Evolutionary conservation across 2,888 invertebrate species (phyloP), one percentile per base, ranked within the genome.

Genomic region (Magallana nippona): DNA sequence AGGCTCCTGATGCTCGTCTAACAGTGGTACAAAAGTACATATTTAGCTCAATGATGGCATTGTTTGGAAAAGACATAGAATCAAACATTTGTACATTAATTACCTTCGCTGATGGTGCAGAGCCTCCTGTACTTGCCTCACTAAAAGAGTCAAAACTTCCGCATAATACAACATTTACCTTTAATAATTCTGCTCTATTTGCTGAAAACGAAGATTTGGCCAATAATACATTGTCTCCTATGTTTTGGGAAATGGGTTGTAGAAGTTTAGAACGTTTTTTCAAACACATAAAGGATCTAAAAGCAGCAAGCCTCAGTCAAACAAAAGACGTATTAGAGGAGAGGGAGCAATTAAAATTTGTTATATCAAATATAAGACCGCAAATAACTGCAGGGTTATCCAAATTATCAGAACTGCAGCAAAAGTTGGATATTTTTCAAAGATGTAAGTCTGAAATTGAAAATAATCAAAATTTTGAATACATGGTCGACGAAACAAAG

Each of bases 351-450:
- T 10, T 77, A 82, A 17, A 86, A 83, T 8, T 82, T n/a, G 84
- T 85, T 0, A 84, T 88, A 60, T 44, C 77, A 44, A 82, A 86
- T 32, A 32, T 88, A 3, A 71, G 82, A 60, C 83, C 84, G 2
- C 81, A 60, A 44, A 22, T 81, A 1, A 56, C 19, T 15, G 22
- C 32, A 15, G 81, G 81, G 0, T 22, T 81, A 11, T 27, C 27
- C 15, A 81, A 60, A 60, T 15, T 81, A 19, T 27, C 15, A 15
- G 81, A 81, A 27, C 13, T 81, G 19, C 19, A 55, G 15, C 22
- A 58, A 27, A 27, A 81, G 19, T 15, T 56, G 5, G 56, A 81
- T 60, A 13, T 62, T n/a, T 62, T 62, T 1, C 19, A 62, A 0
- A 62, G 0, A 5, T 19, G 22, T 19, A 19, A 62, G 22, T 22